These are phyloP conservation scores for Berghia stephanieae DNA, from an alignment of 1,140 invertebrate species.

Conservation along the genomic window DNA sequence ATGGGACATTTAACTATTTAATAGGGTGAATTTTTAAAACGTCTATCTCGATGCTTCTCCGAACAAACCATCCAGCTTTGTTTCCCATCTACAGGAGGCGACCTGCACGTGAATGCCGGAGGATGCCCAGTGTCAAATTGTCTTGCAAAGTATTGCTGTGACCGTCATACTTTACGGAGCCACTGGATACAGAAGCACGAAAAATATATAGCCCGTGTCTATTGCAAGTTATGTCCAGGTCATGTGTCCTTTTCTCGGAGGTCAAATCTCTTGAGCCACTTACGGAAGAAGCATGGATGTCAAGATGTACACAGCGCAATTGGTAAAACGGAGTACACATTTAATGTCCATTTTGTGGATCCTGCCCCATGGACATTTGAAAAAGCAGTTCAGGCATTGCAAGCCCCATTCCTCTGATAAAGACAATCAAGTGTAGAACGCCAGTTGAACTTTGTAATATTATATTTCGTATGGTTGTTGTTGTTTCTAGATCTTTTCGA, in stretches of 20 bases:
- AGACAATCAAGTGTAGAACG: too few relatives aligned
- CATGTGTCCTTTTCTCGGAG: conserved; percentile 17
- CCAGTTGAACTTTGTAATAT: too few relatives aligned
- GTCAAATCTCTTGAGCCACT: conserved; percentile 24
- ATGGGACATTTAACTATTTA: background rate
- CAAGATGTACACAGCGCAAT: background rate
- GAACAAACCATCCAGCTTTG: background rate
- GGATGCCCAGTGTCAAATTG: conserved; percentile 29
- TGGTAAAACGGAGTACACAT: conserved; percentile 14
- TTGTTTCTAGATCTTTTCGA: too few relatives aligned
- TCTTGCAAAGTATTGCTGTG: conserved; percentile 24
- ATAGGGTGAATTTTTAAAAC: background rate
- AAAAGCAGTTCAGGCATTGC: too few relatives aligned
- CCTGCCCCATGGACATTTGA: conserved; percentile 22
- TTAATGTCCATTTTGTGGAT: conserved; percentile 20
- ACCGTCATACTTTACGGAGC: conserved; percentile 13
- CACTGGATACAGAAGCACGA: conserved; percentile 31
- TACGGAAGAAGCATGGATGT: conserved; percentile 19
- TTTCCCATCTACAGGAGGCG: background rate
- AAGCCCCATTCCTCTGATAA: too few relatives aligned
- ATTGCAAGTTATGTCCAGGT: conserved; percentile 17
- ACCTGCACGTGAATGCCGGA: background rate
- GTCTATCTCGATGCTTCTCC: background rate
- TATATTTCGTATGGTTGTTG: too few relatives aligned
- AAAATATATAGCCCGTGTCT: conserved; percentile 11